Base-by-base conservation (phyloP, 2,888 invertebrate genomes). In the Tachina grossa region DNA sequence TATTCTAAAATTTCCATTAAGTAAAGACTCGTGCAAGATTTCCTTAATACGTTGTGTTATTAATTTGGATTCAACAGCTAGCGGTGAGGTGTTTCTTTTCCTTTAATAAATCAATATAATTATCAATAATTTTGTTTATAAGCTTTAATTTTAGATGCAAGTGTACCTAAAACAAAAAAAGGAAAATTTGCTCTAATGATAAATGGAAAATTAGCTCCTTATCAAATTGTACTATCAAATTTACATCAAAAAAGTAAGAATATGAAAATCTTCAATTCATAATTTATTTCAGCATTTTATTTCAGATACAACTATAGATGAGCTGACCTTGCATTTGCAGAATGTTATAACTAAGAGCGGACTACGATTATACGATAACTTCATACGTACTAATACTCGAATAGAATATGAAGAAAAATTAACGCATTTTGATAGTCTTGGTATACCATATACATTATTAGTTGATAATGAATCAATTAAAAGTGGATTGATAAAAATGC, bases 161-260 rank as follows among this genome's bases (percentile, higher is more conserved):
- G 93, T 43, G 93, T 93, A 87, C 61, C 0, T 43, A 14, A n/a
- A 51, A 43, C 45, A 6, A 93, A 94, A 87, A 93, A 94, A 0
- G 85, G 94, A 93, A 80, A 90, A 92, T 86, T 92, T 10, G 89
- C 89, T 11, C 83, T 93, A 14, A 84, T 89, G 3, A 77, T 92
- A 1, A 96, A 97, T 89, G 94, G 95, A 81, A 95, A 95, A 92
- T 93, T 97, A 82, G 94, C 96, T 14, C 97, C 97, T 0, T 97
- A 95, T 89, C 97, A 97, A 93, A 94, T 96, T 83, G 94, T 94
- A 65, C 95, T 97, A 91, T 94, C 94, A 22, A 91, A 95, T 68
- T 90, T 94, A 71, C 90, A 90, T 87, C 84, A 91, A 90, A 92
- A 94, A 71, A 69, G 82, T 82, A 71, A 63, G 47, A 9, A 9